Evolutionary conservation across 2,797 vertebrate genomes (phyloP).

Genomic region (Phrynocephalus guinanensis): DNA sequence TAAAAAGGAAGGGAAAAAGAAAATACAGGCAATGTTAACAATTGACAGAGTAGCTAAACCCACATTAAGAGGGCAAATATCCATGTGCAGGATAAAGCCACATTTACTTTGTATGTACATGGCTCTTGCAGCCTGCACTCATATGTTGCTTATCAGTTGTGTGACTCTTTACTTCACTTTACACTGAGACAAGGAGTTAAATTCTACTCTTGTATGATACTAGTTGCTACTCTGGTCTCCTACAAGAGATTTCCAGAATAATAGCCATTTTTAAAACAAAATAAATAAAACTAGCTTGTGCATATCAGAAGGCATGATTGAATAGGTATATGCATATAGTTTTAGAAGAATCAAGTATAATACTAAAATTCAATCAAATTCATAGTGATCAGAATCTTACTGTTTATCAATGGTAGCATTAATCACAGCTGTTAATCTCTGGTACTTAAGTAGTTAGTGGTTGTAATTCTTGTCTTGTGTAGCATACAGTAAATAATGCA

Average conservation of each 20-base stretch:
- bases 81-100: not conserved
- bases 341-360: too few relatives aligned
- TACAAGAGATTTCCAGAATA: not conserved
- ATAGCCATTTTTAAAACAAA: not conserved
- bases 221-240: not conserved
- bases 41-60: not conserved
- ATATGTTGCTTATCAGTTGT: not conserved
- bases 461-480: too few relatives aligned
- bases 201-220: not conserved
- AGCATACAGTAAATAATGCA: too few relatives aligned
- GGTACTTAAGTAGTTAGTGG: too few relatives aligned
- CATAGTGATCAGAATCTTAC: too few relatives aligned
- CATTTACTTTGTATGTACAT: not conserved
- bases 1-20: not conserved
- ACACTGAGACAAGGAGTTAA: not conserved
- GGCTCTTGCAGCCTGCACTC: not conserved
- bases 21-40: constrained; percentile 7
- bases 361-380: too few relatives aligned
- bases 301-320: not conserved
- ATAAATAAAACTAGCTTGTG: not conserved
- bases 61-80: constrained; percentile 19
- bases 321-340: not conserved
- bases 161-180: not conserved
- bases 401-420: too few relatives aligned
- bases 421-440: too few relatives aligned